These are phyloP conservation scores for Nephrotoma appendiculata DNA, from an alignment of 2,888 invertebrate species.

Conservation along the genomic window DNA sequence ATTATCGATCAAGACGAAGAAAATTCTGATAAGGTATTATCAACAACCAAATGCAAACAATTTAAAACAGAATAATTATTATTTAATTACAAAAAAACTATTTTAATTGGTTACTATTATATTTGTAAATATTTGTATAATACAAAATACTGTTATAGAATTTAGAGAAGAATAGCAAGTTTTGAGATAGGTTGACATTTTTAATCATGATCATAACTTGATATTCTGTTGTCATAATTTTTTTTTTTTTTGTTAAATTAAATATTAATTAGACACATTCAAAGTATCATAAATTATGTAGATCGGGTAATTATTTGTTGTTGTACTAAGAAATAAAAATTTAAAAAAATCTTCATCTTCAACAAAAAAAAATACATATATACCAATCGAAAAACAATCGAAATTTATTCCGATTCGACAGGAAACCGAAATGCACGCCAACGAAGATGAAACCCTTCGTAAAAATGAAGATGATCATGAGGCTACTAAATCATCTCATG, in stretches of 20 bases:
- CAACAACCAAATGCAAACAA: conserved; percentile 10
- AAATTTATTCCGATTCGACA: not conserved
- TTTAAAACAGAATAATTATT: not conserved
- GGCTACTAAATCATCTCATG: not conserved
- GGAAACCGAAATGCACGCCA: not conserved
- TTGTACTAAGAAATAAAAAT: not conserved
- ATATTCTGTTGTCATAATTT: not conserved
- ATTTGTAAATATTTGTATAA: not conserved
- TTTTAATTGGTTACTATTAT: not conserved
- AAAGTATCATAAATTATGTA: not conserved
- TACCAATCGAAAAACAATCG: not conserved
- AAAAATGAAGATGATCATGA: not conserved
- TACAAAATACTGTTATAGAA: not conserved
- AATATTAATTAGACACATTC: not conserved
- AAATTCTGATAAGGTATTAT: conserved; percentile 16
- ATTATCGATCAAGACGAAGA: conserved; percentile 28
- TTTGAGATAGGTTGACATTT: not conserved
- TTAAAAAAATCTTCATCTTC: not conserved
- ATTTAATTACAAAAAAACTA: not conserved
- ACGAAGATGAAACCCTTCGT: not conserved
- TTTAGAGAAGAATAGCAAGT: not conserved
- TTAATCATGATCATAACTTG: not conserved
- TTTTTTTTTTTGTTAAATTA: not conserved
- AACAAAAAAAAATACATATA: not conserved
- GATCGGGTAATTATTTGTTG: not conserved